These are phyloP conservation scores for Pangasius krempfi DNA, from an alignment of 2,797 vertebrate species.

Conservation along the genomic window DNA sequence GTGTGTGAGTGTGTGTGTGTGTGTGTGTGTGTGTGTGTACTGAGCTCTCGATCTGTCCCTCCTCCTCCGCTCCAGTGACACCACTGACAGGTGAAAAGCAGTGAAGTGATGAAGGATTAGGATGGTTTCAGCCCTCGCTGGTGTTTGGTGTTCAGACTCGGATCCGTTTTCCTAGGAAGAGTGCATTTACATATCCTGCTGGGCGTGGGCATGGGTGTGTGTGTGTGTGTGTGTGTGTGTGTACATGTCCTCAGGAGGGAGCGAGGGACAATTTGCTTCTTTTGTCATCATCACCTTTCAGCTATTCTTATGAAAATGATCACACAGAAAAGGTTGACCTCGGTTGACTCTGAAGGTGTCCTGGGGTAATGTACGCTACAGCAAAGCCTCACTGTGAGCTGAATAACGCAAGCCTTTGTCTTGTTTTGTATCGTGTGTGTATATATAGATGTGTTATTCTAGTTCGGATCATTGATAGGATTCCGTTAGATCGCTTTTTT, in stretches of 20 bases:
- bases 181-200: constrained; percentile 59
- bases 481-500: not conserved
- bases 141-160: constrained; percentile 42
- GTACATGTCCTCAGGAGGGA: not conserved
- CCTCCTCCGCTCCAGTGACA: no score
- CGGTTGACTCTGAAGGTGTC: not conserved
- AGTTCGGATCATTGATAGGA: not conserved
- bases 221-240: not conserved
- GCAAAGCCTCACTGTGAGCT: not conserved
- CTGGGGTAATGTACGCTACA: not conserved
- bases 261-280: not conserved
- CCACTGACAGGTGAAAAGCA: constrained; percentile 9
- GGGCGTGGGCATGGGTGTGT: not conserved
- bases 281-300: not conserved
- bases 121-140: constrained; percentile 23
- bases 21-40: no score
- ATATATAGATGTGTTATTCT: not conserved
- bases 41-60: not conserved
- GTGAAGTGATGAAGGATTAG: constrained; percentile 7
- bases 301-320: constrained; percentile 22
- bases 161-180: constrained; percentile 57
- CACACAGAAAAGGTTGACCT: not conserved
- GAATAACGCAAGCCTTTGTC: not conserved
- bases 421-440: not conserved
- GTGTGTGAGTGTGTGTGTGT: no score